Conservation (phyloP, 2,797 vertebrate species). For the Brachyalestes nurse region DNA sequence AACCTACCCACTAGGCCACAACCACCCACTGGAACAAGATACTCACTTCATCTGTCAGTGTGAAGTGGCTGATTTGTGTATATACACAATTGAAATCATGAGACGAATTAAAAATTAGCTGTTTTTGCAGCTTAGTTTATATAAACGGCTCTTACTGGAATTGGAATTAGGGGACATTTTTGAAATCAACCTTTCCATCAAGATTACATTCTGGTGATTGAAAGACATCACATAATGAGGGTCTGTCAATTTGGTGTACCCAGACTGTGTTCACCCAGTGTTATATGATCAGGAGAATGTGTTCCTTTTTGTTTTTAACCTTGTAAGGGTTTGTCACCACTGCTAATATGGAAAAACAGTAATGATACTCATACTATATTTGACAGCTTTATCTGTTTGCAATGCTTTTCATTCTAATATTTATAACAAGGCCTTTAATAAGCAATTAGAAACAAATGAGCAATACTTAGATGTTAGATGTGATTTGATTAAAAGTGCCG, state of each 20-base stretch:
- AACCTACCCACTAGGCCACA: too few relatives aligned
- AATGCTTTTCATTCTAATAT: background rate
- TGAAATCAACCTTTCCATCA: too few relatives aligned
- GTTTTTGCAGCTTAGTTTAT: background rate
- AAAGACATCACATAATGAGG: background rate
- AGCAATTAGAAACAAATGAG: conserved; percentile 5
- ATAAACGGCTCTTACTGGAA: background rate
- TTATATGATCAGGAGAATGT: background rate
- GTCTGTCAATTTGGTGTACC: too few relatives aligned
- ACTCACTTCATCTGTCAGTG: too few relatives aligned
- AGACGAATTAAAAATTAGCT: background rate
- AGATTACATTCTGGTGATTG: background rate
- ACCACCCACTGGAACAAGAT: too few relatives aligned
- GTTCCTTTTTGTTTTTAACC: background rate
- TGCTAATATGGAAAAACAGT: background rate
- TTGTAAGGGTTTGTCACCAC: background rate
- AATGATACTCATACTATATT: background rate
- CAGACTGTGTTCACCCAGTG: background rate
- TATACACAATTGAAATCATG: background rate
- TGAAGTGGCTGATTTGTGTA: too few relatives aligned
- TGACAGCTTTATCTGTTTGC: background rate
- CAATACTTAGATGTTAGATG: background rate
- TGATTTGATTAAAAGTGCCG: conserved; percentile 14
- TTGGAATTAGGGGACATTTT: background rate
- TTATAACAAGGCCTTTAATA: background rate